These are phyloP conservation scores for Acanthaster planci DNA, from an alignment of 35 echinoderm and acorn worm species.

Conservation along the genomic window DNA sequence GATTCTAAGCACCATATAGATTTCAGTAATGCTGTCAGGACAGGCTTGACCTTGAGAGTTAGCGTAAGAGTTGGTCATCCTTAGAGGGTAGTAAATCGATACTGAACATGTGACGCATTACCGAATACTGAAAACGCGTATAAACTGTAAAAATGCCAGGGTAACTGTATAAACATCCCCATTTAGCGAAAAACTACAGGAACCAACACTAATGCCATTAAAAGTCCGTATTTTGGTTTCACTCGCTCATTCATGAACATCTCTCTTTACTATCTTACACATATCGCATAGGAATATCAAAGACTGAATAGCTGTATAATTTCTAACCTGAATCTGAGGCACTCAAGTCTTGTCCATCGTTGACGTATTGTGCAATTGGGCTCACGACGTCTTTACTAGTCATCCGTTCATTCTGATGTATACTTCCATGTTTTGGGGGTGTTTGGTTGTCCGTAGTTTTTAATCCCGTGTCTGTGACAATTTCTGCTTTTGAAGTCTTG, in stretches of 20 bases:
- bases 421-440: neutral
- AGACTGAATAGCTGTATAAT: neutral
- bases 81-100: too few species aligned
- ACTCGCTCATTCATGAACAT: neutral
- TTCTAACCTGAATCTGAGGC: neutral
- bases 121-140: too few species aligned
- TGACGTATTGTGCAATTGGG: neutral
- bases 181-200: neutral
- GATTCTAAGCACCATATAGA: too few species aligned
- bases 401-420: neutral
- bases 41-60: too few species aligned
- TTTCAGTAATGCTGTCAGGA: too few species aligned
- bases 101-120: too few species aligned
- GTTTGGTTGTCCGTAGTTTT: neutral
- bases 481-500: neutral
- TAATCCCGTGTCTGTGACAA: neutral
- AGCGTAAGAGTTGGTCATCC: too few species aligned
- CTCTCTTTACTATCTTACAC: neutral
- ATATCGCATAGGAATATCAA: neutral
- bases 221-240: neutral
- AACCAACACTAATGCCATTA: neutral
- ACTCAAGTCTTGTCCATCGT: neutral
- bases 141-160: too few species aligned
- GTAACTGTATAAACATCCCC: neutral
- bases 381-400: neutral